Conservation (phyloP, 2,888 invertebrate species). For the Trissolcus japonicus region DNA sequence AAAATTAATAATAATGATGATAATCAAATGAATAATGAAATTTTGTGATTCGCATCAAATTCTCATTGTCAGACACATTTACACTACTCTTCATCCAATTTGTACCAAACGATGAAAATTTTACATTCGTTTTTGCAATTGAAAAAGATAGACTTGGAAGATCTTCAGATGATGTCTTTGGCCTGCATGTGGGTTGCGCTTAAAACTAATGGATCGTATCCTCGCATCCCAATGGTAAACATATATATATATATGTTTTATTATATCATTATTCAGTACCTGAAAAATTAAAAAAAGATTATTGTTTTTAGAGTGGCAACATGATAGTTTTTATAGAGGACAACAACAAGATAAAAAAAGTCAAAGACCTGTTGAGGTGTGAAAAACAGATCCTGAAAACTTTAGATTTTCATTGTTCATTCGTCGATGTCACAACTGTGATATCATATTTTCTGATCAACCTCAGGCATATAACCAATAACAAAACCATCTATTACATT, state of each 20-base stretch:
- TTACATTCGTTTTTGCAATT: constrained; percentile 25
- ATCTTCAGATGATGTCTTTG: constrained; percentile 20
- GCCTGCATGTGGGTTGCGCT: constrained; percentile 39
- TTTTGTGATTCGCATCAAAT: neutral
- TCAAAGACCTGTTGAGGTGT: neutral
- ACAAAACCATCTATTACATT: constrained; percentile 14
- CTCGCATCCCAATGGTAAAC: constrained; percentile 14
- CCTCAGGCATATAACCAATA: neutral
- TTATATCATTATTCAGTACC: neutral
- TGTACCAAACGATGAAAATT: constrained; percentile 33
- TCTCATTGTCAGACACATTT: constrained; percentile 15
- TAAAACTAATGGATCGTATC: constrained; percentile 19
- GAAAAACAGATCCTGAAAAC: neutral
- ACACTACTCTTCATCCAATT: constrained; percentile 12
- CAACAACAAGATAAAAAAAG: neutral
- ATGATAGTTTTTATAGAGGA: neutral
- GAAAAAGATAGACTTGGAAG: neutral
- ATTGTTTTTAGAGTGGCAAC: neutral
- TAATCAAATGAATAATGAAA: neutral
- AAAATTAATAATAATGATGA: neutral
- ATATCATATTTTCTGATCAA: constrained; percentile 27
- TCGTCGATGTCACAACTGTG: constrained; percentile 16
- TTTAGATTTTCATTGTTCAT: constrained; percentile 14
- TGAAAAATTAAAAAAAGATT: neutral
- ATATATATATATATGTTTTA: too few relatives aligned